phyloP scores from a whole-genome alignment of 2,888 invertebrate species.

The Polydrusus pterygomalis region DNA sequence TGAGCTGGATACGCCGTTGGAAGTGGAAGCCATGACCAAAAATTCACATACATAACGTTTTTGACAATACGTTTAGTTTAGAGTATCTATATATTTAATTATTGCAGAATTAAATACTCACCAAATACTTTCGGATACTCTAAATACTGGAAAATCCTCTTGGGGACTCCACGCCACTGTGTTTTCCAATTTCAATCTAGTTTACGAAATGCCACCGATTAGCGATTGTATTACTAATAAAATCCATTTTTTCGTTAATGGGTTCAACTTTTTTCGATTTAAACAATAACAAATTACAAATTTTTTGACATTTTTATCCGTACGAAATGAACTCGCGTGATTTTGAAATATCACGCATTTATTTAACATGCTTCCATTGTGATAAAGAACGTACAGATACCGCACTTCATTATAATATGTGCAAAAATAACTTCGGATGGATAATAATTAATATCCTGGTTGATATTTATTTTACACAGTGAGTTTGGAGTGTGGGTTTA shows the following conservation, averaged over 20 bases:
- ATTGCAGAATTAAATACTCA: too few species aligned
- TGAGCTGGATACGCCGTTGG: too few species aligned
- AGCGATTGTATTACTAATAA: not conserved
- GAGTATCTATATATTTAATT: too few species aligned
- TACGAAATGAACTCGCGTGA: slow-evolving; percentile 12
- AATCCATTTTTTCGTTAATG: not conserved
- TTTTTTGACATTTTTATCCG: slow-evolving; percentile 19
- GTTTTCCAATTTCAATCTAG: too few species aligned
- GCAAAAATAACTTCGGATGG: slow-evolving; percentile 26
- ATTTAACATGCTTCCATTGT: slow-evolving; percentile 31
- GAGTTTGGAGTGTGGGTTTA: too few species aligned
- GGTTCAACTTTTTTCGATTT: slow-evolving; percentile 8
- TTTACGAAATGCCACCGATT: too few species aligned
- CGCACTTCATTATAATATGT: slow-evolving; percentile 13
- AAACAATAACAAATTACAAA: not conserved
- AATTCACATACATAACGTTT: too few species aligned
- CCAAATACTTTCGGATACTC: too few species aligned
- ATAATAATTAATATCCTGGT: slow-evolving; percentile 15
- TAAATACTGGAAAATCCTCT: too few species aligned
- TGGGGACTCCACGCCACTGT: too few species aligned
- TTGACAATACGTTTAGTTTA: too few species aligned
- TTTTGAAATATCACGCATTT: slow-evolving; percentile 35
- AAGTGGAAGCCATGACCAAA: too few species aligned
- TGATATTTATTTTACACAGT: slow-evolving; percentile 18
- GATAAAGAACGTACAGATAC: slow-evolving; percentile 8